Evolutionary conservation across 2,113 vertebrate species (phyloP), one percentile per base, ranked within the genome.

Genomic region (Hylia prasina): DNA sequence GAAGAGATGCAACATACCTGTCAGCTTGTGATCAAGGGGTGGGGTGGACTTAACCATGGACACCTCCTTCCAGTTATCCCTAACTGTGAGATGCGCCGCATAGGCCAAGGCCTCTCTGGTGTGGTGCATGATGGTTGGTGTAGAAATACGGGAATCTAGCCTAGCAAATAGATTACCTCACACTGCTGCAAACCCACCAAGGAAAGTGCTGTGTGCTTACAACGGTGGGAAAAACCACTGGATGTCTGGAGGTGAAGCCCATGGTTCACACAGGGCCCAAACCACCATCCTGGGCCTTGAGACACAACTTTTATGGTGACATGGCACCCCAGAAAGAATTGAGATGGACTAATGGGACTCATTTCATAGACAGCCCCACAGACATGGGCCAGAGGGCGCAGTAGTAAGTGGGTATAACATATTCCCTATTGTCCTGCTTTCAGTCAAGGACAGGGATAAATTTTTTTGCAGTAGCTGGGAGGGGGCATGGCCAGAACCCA

Each of bases 171-270:
- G 5, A 11, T 13, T 11, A 28, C 30, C n/a, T 9, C 30, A 48
- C 42, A 16, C 9, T 17, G n/a, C 23, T 40, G 18, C 53, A 27
- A 57, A 40, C 35, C 28, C 11, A 4, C 10, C 35, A n/a, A 40
- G 11, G 42, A 22, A 47, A 33, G 40, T 1, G 0, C 51, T 48
- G 6, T 2, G 2, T 40, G n/a, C 53, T 48, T 17, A 40, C 35
- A 40, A 9, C 4, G 4, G 35, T n/a, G 15, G 53, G 40, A 82
- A 22, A 35, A 68, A 14, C 28, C 7, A 33, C 42, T 40, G 44
- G 5, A 11, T 23, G 35, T 17, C 30, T 69, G 48, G 31, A 79
- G 15, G 53, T 3, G 7, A 30, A 35, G 15, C 9, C 47, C 0
- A 3, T 42, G 37, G 31, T 27, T 45, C 40, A 66, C 7, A 31